A percentile compares a stretch with the other conserved stretches of the same genome.
These are phyloP conservation scores for Pseudococcus longispinus DNA, from an alignment of 2,888 invertebrate species.

Conservation along the genomic window DNA sequence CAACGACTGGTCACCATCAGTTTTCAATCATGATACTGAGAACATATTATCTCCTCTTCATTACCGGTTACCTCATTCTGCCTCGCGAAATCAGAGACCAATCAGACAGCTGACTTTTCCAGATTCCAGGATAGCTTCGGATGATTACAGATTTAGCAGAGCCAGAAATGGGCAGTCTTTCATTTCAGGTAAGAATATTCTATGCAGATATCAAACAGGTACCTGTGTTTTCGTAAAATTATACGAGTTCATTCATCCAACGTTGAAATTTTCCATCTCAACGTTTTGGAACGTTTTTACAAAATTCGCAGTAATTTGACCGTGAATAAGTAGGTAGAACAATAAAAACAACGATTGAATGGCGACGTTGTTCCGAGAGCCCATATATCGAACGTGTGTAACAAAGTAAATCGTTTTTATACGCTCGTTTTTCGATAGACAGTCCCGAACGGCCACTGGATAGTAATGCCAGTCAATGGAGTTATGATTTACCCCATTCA, in stretches of 20 bases:
- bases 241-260: not conserved
- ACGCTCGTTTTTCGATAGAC: slow-evolving; percentile 24
- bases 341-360: not conserved
- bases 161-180: not conserved
- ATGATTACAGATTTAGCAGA: not conserved
- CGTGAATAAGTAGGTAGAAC: not conserved
- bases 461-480: slow-evolving; percentile 40
- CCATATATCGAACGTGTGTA: not conserved
- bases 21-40: not conserved
- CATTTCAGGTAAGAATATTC: not conserved
- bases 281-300: not conserved
- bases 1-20: slow-evolving; percentile 49
- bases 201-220: not conserved
- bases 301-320: not conserved
- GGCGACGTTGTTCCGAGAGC: not conserved
- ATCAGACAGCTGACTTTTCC: slow-evolving; percentile 44
- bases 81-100: not conserved
- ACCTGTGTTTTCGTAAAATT: not conserved
- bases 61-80: not conserved
- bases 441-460: not conserved
- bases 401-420: slow-evolving; percentile 12
- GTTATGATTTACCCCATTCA: slow-evolving; percentile 50
- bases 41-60: not conserved
- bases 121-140: not conserved
- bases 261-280: not conserved